Conservation (phyloP, 2,888 invertebrate genomes). For the Mayetiola destructor region DNA sequence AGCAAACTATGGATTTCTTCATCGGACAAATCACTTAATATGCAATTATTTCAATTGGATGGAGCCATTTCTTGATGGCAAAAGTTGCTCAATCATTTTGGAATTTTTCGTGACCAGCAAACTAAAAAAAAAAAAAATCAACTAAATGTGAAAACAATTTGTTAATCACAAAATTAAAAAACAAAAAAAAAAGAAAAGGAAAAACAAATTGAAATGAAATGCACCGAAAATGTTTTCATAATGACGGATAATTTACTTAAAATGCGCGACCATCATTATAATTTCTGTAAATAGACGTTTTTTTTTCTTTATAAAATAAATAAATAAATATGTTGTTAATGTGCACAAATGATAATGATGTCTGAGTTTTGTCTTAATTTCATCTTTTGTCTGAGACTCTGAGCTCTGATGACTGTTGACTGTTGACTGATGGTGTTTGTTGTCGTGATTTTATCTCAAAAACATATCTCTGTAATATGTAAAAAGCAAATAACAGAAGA, state of each 20-base stretch:
- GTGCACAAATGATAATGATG: neutral
- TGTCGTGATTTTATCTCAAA: neutral
- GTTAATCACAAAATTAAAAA: no score
- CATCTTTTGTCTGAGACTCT: neutral
- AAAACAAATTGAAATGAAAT: no score
- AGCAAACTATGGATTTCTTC: no score
- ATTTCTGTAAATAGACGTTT: no score
- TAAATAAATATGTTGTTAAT: conserved; percentile 9
- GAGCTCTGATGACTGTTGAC: neutral
- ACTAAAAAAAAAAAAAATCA: no score
- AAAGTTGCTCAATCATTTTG: no score
- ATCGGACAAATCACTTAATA: no score
- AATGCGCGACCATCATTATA: conserved; percentile 9
- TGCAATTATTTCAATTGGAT: no score
- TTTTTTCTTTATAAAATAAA: conserved; percentile 8
- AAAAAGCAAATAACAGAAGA: neutral
- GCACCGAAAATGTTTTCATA: conserved; percentile 2
- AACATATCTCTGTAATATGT: neutral
- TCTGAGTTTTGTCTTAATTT: neutral
- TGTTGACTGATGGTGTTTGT: neutral
- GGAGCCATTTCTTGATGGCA: no score
- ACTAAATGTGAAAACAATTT: no score
- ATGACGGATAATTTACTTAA: conserved; percentile 11
- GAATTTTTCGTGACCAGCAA: no score
- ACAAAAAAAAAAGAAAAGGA: no score